phyloP scores from a whole-genome alignment of 2,797 vertebrate genomes.

The Chelonia mydas region DNA sequence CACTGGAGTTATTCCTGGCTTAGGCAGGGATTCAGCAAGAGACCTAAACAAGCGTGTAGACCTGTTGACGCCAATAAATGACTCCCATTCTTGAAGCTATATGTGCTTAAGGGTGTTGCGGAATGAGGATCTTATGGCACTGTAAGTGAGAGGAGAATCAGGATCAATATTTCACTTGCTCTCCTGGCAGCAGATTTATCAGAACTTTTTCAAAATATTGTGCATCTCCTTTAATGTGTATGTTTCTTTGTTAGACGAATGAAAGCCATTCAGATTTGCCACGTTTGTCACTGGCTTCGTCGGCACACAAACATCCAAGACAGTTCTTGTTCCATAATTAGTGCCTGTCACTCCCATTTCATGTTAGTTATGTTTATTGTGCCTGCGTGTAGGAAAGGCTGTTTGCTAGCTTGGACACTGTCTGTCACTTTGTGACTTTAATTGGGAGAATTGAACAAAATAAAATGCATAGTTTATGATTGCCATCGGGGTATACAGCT shows the following conservation, averaged over 20 bases:
- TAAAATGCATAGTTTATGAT: neutral
- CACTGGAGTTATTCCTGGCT: neutral
- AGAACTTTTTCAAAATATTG: slow-evolving; percentile 35
- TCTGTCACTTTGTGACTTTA: neutral
- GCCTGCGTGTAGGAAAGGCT: neutral
- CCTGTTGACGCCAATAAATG: neutral
- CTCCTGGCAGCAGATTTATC: slow-evolving; percentile 5
- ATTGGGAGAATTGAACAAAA: neutral
- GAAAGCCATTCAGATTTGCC: slow-evolving; percentile 18
- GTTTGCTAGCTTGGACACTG: accelerated
- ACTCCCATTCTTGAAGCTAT: neutral
- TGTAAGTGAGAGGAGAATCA: neutral
- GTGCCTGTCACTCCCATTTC: neutral
- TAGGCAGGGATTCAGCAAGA: neutral
- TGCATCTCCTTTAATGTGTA: slow-evolving; percentile 17
- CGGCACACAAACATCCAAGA: neutral
- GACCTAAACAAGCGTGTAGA: neutral
- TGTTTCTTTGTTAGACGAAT: slow-evolving; percentile 36
- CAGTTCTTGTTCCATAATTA: neutral
- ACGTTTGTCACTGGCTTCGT: neutral
- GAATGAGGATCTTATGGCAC: neutral
- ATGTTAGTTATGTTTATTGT: slow-evolving; percentile 4
- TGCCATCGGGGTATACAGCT: neutral
- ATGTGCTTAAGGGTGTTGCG: neutral
- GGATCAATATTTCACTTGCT: slow-evolving; percentile 38